These are phyloP conservation scores for Pseudochirops cupreus DNA, from an alignment of 2,797 vertebrate genomes.

Conservation along the genomic window DNA sequence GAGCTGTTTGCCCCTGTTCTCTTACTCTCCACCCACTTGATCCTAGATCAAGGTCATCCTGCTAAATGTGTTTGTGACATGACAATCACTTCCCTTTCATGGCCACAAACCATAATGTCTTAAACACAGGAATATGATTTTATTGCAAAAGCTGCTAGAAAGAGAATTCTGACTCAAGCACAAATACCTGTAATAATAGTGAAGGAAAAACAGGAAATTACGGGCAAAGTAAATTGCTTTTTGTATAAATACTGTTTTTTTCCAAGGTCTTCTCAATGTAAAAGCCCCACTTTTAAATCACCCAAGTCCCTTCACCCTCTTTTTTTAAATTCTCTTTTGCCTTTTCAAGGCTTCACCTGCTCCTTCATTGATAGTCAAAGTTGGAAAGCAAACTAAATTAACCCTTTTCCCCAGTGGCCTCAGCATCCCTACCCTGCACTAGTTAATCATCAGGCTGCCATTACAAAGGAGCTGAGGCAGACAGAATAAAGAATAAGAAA, in stretches of 20 bases:
- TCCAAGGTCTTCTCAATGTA: conserved; percentile 63
- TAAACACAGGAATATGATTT: conserved; percentile 57
- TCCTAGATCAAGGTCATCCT: conserved; percentile 31
- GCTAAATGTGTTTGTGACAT: conserved; percentile 9
- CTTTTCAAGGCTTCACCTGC: conserved; percentile 57
- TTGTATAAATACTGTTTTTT: conserved; percentile 69
- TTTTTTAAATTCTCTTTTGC: conserved; percentile 54
- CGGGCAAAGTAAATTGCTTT: conserved; percentile 62
- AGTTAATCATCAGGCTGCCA: conserved; percentile 52
- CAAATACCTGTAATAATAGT: conserved; percentile 64
- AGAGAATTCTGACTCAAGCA: conserved; percentile 59
- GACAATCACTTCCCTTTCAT: conserved; percentile 45
- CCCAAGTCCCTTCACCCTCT: conserved; percentile 37
- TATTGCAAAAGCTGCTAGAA: conserved; percentile 55
- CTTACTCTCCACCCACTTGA: conserved; percentile 2
- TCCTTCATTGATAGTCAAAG: conserved; percentile 69
- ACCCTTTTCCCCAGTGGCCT: conserved; percentile 56
- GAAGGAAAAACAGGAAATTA: conserved; percentile 73
- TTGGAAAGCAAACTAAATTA: conserved; percentile 68
- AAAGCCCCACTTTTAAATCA: conserved; percentile 62
- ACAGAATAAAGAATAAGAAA: conserved; percentile 28
- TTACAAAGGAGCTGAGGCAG: conserved; percentile 44
- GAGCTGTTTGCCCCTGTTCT: conserved; percentile 6
- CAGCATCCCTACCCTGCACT: conserved; percentile 61
- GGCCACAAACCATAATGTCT: conserved; percentile 54